phyloP scores from a whole-genome alignment of 2,888 invertebrate species.

The Pristionchus entomophagus region DNA sequence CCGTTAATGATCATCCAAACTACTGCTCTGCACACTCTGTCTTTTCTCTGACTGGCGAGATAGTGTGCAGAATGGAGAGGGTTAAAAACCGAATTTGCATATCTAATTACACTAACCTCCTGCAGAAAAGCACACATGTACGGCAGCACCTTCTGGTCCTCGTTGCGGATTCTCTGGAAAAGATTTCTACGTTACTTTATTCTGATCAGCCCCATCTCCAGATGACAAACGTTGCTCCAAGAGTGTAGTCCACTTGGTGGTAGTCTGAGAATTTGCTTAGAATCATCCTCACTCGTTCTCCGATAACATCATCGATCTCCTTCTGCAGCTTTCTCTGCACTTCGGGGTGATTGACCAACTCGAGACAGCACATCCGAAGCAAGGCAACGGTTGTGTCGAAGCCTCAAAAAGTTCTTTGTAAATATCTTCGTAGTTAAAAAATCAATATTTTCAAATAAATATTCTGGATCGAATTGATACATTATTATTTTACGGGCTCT shows the following conservation, averaged over 20 bases:
- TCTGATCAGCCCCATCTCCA: too few species aligned
- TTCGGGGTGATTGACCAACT: conserved; percentile 3
- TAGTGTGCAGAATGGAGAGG: background rate
- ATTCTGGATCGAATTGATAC: background rate
- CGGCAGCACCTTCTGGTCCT: conserved; percentile 22
- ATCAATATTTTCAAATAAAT: background rate
- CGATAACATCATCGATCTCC: background rate
- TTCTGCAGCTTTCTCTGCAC: conserved; percentile 10
- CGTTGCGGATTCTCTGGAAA: conserved; percentile 5
- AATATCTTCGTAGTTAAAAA: background rate
- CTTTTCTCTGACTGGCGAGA: too few species aligned
- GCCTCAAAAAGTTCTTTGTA: too few species aligned
- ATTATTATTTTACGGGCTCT: background rate
- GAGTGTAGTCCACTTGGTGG: too few species aligned
- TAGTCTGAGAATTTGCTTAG: too few species aligned
- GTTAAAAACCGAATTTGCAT: background rate
- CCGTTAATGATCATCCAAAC: too few species aligned
- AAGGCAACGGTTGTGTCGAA: background rate
- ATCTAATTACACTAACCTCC: conserved; percentile 3
- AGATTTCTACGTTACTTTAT: background rate
- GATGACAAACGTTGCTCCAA: too few species aligned
- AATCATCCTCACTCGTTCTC: background rate
- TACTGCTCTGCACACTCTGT: too few species aligned
- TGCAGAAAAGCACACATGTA: conserved; percentile 10
- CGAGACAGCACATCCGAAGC: conserved; percentile 33